A percentile compares a stretch with the other conserved stretches of the same genome.
Evolutionary conservation across 2,113 vertebrate genomes (phyloP).

Genomic region (Lota lota): DNA sequence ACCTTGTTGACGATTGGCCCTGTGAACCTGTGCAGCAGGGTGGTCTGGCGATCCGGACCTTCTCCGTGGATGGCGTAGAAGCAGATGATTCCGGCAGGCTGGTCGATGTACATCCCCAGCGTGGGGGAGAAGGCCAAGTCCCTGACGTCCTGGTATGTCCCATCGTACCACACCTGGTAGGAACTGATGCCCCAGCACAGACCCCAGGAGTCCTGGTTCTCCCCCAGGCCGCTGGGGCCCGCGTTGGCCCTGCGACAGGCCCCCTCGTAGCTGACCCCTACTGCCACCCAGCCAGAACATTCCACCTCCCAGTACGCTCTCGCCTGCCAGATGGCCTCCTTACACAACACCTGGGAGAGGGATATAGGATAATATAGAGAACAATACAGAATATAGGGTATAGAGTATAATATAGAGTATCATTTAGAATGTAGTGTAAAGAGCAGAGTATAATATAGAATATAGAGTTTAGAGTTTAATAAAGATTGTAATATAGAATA

Average conservation of each 20-base stretch:
- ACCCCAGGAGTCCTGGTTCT: conserved; percentile 61
- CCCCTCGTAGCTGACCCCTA: conserved; percentile 48
- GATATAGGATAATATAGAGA: not conserved
- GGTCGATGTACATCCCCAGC: conserved; percentile 58
- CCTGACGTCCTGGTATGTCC: conserved; percentile 18
- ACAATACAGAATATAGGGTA: too few relatives aligned
- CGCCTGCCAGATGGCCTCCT: conserved; percentile 46
- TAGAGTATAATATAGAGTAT: too few relatives aligned
- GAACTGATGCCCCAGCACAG: conserved; percentile 51
- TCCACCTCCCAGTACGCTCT: conserved; percentile 60
- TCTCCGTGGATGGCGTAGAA: conserved; percentile 39
- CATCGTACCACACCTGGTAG: conserved; percentile 58
- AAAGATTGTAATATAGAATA: too few relatives aligned
- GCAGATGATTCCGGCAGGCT: conserved; percentile 48
- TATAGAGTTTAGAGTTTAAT: too few relatives aligned
- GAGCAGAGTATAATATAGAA: too few relatives aligned
- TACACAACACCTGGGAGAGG: conserved; percentile 48
- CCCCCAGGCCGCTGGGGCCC: conserved; percentile 53
- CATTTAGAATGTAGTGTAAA: too few relatives aligned
- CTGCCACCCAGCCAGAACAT: conserved; percentile 46
- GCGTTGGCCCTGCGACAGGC: conserved; percentile 31
- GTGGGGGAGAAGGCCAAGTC: conserved; percentile 27
- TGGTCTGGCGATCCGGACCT: conserved; percentile 32
- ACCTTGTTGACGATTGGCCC: conserved; percentile 32
- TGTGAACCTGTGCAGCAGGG: conserved; percentile 37